A percentile compares a stretch with the other conserved stretches of the same genome.
These are phyloP conservation scores for Fregetta grallaria DNA, from an alignment of 2,113 vertebrate species.

Conservation along the genomic window DNA sequence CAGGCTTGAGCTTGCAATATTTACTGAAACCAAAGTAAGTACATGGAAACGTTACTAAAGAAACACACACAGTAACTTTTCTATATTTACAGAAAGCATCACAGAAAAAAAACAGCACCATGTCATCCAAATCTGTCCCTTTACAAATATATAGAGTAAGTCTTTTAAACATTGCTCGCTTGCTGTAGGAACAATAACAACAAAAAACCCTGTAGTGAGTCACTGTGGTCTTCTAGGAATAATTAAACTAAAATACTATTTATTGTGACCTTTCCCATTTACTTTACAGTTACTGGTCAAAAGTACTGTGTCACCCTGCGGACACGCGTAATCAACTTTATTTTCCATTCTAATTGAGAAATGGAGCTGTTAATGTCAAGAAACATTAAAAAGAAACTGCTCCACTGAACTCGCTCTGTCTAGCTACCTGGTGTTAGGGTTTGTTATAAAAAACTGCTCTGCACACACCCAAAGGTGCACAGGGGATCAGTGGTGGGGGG, in stretches of 20 bases:
- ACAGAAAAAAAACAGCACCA: background rate
- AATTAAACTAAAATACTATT: conserved; percentile 60
- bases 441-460: background rate
- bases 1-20: background rate
- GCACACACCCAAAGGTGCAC: rapidly evolving
- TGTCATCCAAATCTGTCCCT: background rate
- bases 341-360: conserved; percentile 72
- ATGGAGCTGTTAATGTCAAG: conserved; percentile 68
- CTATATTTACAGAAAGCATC: background rate
- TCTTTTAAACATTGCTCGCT: background rate
- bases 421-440: background rate
- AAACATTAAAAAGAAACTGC: conserved; percentile 60
- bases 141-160: background rate
- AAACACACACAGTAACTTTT: background rate
- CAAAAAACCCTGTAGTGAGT: background rate
- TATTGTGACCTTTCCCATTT: conserved; percentile 64
- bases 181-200: background rate
- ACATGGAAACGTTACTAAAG: background rate
- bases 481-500: background rate
- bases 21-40: background rate
- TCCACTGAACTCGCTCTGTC: conserved; percentile 10
- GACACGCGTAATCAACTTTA: conserved; percentile 70
- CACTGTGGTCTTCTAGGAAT: conserved; percentile 17
- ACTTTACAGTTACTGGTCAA: conserved; percentile 61
- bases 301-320: conserved; percentile 61